These are phyloP conservation scores for Dichetophora obliterata DNA, from an alignment of 2,888 invertebrate species.

Conservation along the genomic window DNA sequence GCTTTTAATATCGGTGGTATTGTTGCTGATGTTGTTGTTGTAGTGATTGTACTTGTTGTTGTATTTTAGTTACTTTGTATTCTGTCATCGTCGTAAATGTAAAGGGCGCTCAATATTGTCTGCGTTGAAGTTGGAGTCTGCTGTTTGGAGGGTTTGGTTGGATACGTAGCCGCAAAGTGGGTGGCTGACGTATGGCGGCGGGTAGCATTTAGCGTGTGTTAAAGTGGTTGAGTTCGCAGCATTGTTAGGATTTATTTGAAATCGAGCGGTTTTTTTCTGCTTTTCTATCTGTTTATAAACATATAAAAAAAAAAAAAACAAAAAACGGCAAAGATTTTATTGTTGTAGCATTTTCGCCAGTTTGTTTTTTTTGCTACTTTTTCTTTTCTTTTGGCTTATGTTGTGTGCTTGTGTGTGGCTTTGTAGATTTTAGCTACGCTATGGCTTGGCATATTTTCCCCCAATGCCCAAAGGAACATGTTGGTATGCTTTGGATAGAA, in stretches of 20 bases:
- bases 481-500: too few species aligned
- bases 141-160: constrained; percentile 9
- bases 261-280: constrained; percentile 16
- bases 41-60: constrained; percentile 44
- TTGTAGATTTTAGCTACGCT: too few species aligned
- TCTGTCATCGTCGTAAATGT: constrained; percentile 64
- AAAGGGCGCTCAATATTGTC: constrained; percentile 48
- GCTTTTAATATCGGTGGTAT: constrained; percentile 17
- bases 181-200: background rate
- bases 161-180: constrained; percentile 8
- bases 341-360: too few species aligned
- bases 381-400: too few species aligned
- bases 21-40: constrained; percentile 27
- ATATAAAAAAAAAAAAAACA: background rate
- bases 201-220: constrained; percentile 23
- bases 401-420: too few species aligned
- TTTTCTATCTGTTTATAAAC: background rate
- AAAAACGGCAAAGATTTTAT: too few species aligned
- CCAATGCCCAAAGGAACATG: too few species aligned
- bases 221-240: constrained; percentile 8
- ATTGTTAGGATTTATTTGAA: constrained; percentile 13
- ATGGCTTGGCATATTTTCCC: too few species aligned
- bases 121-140: background rate
- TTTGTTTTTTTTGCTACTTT: too few species aligned
- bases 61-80: constrained; percentile 69